These are phyloP conservation scores for Hyperopisus bebe DNA, from an alignment of 2,113 vertebrate species.

Conservation along the genomic window DNA sequence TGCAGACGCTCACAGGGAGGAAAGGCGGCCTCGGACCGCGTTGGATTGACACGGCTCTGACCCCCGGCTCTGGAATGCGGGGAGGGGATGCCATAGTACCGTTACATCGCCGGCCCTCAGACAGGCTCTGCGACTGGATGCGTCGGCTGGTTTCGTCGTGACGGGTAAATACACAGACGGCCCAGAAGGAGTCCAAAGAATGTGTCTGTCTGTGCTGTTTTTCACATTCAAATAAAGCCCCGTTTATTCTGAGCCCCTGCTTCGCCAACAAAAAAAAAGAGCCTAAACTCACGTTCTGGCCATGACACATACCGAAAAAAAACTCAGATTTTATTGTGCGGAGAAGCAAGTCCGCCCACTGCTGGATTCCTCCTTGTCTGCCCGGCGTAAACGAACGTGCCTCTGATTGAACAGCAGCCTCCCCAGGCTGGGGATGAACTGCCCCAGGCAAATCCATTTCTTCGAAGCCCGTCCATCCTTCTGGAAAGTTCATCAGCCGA, in stretches of 20 bases:
- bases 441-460: not conserved
- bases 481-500: slow-evolving; percentile 26
- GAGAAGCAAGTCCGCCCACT: not conserved
- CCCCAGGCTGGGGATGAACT: slow-evolving; percentile 17
- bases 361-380: slow-evolving; percentile 13
- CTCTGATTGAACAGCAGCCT: slow-evolving; percentile 30
- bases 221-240: not conserved
- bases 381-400: slow-evolving; percentile 32
- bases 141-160: not conserved
- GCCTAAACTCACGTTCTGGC: not conserved
- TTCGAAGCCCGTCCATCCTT: not conserved
- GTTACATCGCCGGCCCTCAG: not conserved
- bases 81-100: no score
- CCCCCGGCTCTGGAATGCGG: not conserved
- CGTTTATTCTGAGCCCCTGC: not conserved
- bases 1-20: not conserved
- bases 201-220: not conserved
- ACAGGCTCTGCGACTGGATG: not conserved
- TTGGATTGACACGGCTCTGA: not conserved
- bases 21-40: not conserved
- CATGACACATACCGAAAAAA: slow-evolving; percentile 16
- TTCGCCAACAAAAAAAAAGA: not conserved
- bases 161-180: not conserved
- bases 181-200: not conserved
- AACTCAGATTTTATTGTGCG: not conserved